A percentile compares a stretch with the other conserved stretches of the same genome.
These are phyloP conservation scores for Saccostrea cuccullata DNA, from an alignment of 1,140 invertebrate genomes.

Conservation along the genomic window DNA sequence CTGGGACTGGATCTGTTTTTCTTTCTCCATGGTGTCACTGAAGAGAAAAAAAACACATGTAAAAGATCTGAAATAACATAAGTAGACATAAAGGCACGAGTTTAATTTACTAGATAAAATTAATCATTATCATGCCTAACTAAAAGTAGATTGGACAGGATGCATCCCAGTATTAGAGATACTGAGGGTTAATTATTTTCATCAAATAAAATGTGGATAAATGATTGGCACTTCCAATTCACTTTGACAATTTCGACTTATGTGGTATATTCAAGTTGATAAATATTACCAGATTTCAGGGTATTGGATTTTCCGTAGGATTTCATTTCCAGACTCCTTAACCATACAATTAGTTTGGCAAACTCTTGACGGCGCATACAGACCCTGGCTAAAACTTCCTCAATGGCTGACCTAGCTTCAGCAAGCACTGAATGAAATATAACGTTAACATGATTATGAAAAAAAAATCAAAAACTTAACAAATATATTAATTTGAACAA, in stretches of 20 bases:
- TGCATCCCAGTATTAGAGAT: too few relatives aligned
- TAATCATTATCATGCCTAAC: too few relatives aligned
- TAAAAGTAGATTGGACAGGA: too few relatives aligned
- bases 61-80: too few relatives aligned
- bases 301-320: not conserved
- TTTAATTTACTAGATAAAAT: too few relatives aligned
- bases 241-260: too few relatives aligned
- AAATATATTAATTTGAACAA: not conserved
- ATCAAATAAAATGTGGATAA: too few relatives aligned
- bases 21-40: not conserved
- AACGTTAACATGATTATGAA: too few relatives aligned
- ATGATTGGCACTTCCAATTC: too few relatives aligned
- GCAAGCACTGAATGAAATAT: constrained; percentile 24
- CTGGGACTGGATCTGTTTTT: not conserved
- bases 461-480: not conserved
- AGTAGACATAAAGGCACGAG: too few relatives aligned
- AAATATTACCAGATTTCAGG: not conserved
- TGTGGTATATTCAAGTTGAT: not conserved
- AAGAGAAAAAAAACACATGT: not conserved
- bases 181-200: too few relatives aligned
- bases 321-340: constrained; percentile 39
- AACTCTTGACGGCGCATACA: constrained; percentile 34
- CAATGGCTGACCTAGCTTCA: constrained; percentile 42
- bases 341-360: constrained; percentile 36
- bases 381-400: constrained; percentile 32